phyloP scores from a whole-genome alignment of 2,113 vertebrate species.

The Saguinus midas region DNA sequence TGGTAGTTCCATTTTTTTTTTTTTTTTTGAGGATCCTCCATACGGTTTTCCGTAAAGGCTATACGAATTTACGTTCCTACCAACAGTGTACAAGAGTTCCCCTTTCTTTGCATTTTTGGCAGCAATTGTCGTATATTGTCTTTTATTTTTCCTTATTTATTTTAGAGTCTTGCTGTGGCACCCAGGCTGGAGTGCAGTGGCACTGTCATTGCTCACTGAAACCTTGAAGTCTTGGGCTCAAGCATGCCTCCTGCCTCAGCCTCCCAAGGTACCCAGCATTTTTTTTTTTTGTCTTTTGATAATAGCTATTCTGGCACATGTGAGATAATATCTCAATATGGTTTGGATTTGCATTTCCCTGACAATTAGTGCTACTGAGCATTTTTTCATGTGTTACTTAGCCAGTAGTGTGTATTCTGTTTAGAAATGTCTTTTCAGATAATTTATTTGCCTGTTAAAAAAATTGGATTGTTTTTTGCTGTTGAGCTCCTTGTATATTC shows the following conservation, averaged over 20 bases:
- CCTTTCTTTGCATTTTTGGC: neutral
- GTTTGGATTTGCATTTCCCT: neutral
- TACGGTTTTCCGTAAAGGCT: neutral
- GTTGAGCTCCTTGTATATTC: neutral
- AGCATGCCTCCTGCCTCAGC: too few relatives aligned
- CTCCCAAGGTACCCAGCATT: neutral
- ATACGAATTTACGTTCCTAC: neutral
- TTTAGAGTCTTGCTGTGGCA: too few relatives aligned
- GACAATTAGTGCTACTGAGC: neutral
- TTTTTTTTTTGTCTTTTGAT: neutral
- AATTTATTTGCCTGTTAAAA: neutral
- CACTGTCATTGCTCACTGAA: too few relatives aligned
- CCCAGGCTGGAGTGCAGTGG: too few relatives aligned
- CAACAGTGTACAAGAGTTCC: neutral
- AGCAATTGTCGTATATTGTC: neutral
- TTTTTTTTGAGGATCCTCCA: neutral
- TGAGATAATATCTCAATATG: neutral
- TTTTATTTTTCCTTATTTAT: too few relatives aligned
- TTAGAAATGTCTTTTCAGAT: neutral
- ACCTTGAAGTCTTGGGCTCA: too few relatives aligned
- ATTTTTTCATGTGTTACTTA: neutral
- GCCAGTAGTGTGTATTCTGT: neutral
- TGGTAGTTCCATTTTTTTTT: neutral
- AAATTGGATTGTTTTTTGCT: neutral
- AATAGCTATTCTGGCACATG: neutral